phyloP scores from a whole-genome alignment of 1,140 invertebrate genomes.

The Asbolus verrucosus region DNA sequence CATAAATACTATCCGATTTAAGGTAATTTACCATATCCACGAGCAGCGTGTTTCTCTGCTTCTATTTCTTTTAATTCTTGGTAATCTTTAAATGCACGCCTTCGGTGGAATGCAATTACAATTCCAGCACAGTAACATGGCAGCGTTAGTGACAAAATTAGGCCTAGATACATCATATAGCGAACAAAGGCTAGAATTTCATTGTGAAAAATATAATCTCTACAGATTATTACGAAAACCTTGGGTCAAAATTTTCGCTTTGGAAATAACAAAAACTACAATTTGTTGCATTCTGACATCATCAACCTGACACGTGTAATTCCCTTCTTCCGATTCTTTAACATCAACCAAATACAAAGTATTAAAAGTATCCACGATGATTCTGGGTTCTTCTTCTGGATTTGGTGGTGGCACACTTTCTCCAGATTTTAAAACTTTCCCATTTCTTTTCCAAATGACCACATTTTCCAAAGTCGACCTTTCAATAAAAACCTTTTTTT shows the following conservation, averaged over 20 bases:
- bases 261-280: slow-evolving; percentile 66
- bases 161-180: slow-evolving; percentile 69
- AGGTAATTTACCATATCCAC: neutral
- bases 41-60: slow-evolving; percentile 19
- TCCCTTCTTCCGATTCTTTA: slow-evolving; percentile 67
- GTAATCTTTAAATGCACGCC: slow-evolving; percentile 61
- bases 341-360: slow-evolving; percentile 71
- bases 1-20: neutral
- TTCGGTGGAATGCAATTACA: slow-evolving; percentile 64
- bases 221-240: slow-evolving; percentile 38
- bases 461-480: slow-evolving; percentile 65
- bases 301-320: slow-evolving; percentile 70
- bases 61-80: slow-evolving; percentile 58
- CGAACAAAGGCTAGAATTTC: slow-evolving; percentile 66
- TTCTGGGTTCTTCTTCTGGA: slow-evolving; percentile 64
- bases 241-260: slow-evolving; percentile 64
- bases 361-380: slow-evolving; percentile 69
- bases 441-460: slow-evolving; percentile 68
- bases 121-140: slow-evolving; percentile 70
- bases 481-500: slow-evolving; percentile 49
- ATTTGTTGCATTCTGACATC: slow-evolving; percentile 67
- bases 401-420: slow-evolving; percentile 63
- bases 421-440: slow-evolving; percentile 64
- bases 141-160: slow-evolving; percentile 67
- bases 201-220: too few species aligned